Conservation (phyloP, 37 sponge, comb jelly and placozoan genomes). For the Eunapius fragilis region DNA sequence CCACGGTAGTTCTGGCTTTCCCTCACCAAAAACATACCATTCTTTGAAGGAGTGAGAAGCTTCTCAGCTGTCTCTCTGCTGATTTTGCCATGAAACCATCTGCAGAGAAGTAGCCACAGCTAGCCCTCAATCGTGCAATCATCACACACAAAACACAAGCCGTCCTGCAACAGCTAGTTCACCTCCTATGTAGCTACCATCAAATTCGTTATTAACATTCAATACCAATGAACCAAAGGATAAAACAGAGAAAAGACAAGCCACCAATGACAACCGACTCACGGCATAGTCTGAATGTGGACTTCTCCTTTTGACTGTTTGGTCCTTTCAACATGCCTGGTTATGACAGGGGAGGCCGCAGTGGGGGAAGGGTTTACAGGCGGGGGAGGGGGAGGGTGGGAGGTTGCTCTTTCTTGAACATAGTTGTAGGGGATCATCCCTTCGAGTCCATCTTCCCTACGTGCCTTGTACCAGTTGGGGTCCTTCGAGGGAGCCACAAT, state of each 20-base stretch:
- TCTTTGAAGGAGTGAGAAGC: slow-evolving; percentile 58
- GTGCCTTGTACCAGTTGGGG: slow-evolving; percentile 95
- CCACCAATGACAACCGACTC: no score
- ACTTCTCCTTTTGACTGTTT: no score
- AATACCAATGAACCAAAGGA: no score
- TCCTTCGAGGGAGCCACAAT: slow-evolving; percentile 87
- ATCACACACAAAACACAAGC: no score
- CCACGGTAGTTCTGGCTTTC: slow-evolving; percentile 92
- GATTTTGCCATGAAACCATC: slow-evolving; percentile 97
- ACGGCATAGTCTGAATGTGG: no score
- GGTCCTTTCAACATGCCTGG: no score
- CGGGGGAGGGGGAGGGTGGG: neutral
- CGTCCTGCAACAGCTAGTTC: no score
- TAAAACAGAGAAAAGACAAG: no score
- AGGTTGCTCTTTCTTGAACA: slow-evolving; percentile 39
- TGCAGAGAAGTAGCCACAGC: neutral
- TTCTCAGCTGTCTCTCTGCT: slow-evolving; percentile 82
- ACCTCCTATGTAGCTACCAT: no score
- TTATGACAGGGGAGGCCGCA: no score
- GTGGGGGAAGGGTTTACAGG: neutral
- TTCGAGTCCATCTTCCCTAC: slow-evolving; percentile 72
- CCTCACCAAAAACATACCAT: slow-evolving; percentile 86
- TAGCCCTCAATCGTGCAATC: no score
- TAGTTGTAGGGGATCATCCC: slow-evolving; percentile 95
- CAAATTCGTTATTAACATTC: no score